phyloP scores from a whole-genome alignment of 2,113 vertebrate species.

The Cyprinus carpio region DNA sequence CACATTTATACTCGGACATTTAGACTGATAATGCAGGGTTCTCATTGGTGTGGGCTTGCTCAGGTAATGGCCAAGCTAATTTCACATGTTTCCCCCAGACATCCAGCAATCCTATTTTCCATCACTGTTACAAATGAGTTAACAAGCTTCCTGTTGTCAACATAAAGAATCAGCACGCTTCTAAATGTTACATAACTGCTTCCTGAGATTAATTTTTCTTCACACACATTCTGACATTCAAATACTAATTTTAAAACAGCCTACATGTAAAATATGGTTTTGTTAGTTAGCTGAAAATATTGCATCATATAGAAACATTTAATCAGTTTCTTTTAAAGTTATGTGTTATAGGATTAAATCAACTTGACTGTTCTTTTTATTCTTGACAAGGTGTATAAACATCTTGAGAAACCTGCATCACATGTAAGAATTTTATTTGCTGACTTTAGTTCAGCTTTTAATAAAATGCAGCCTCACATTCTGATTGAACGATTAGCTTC shows the following conservation, averaged over 20 bases:
- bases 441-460: no score
- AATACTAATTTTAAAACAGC: neutral
- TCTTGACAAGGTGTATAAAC: no score
- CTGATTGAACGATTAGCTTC: no score
- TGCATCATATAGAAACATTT: neutral
- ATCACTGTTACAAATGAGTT: slow-evolving; percentile 6
- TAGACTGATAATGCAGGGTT: slow-evolving; percentile 17
- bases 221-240: neutral
- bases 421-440: no score
- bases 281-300: neutral
- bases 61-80: slow-evolving; percentile 42
- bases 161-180: neutral
- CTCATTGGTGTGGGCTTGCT: slow-evolving; percentile 29
- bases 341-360: neutral
- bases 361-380: no score
- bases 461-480: no score
- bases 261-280: neutral
- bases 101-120: neutral
- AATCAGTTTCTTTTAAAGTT: neutral
- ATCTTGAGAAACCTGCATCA: no score
- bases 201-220: neutral
- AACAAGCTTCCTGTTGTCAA: slow-evolving; percentile 27
- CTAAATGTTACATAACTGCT: neutral
- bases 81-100: slow-evolving; percentile 26
- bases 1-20: slow-evolving; percentile 49